These are phyloP conservation scores for Bombus superbus DNA, from an alignment of 1,140 invertebrate species.

Conservation along the genomic window DNA sequence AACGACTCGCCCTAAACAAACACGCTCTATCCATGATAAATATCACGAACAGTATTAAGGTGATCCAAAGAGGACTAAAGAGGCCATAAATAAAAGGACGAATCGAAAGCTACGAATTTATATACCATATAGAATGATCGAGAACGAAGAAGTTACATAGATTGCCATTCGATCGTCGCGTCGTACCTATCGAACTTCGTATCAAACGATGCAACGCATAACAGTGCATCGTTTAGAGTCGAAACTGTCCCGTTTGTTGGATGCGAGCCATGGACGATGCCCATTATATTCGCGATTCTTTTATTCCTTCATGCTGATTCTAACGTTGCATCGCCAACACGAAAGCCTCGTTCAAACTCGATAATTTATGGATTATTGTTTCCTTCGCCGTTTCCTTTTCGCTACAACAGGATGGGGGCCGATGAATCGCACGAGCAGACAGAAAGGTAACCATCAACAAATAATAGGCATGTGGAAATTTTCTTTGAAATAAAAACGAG, in stretches of 20 bases:
- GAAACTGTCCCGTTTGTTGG: slow-evolving; percentile 33
- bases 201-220: slow-evolving; percentile 16
- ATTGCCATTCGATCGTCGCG: not conserved
- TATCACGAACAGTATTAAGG: not conserved
- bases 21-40: not conserved
- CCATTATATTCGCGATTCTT: slow-evolving; percentile 30
- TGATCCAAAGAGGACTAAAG: too few species aligned
- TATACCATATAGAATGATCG: too few species aligned
- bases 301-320: slow-evolving; percentile 20
- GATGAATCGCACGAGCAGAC: not conserved
- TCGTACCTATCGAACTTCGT: not conserved
- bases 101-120: not conserved
- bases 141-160: not conserved
- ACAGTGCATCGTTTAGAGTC: slow-evolving; percentile 2
- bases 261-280: slow-evolving; percentile 21
- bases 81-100: not conserved
- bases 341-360: not conserved
- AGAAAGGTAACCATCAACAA: slow-evolving; percentile 11
- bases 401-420: not conserved
- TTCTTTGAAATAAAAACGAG: not conserved
- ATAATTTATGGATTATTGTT: not conserved
- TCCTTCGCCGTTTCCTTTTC: not conserved
- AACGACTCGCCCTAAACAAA: not conserved
- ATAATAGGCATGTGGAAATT: not conserved
- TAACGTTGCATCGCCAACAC: not conserved